Percentiles rank a stretch among this genome's conserved stretches.
phyloP scores from a whole-genome alignment of 2,113 vertebrate genomes.

The Menidia beryllina region DNA sequence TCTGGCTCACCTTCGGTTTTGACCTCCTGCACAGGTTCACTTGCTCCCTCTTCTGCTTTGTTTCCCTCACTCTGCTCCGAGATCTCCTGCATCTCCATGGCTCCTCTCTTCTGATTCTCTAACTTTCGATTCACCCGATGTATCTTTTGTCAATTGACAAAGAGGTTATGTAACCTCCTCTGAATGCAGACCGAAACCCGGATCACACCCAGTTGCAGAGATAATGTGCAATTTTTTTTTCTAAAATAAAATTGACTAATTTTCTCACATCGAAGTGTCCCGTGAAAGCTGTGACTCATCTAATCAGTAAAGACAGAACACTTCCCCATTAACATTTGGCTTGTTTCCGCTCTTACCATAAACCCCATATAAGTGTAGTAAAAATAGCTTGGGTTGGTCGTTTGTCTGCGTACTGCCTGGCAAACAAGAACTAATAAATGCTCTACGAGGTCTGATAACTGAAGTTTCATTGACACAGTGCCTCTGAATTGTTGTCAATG shows the following conservation, averaged over 20 bases:
- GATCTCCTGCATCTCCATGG: slow-evolving; percentile 67
- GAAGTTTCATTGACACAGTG: neutral
- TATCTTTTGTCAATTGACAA: neutral
- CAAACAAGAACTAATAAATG: neutral
- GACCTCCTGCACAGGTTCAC: neutral
- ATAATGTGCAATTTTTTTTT: neutral
- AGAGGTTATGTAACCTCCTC: slow-evolving; percentile 29
- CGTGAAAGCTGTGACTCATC: neutral
- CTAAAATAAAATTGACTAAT: neutral
- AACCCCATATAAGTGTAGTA: neutral
- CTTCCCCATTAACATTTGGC: slow-evolving; percentile 33
- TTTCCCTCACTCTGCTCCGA: neutral
- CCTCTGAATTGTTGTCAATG: neutral
- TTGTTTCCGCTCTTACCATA: slow-evolving; percentile 13
- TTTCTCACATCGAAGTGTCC: neutral
- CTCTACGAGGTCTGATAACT: neutral
- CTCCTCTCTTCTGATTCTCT: slow-evolving; percentile 14
- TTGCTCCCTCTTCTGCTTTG: neutral
- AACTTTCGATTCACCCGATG: slow-evolving; percentile 44
- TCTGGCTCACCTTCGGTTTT: slow-evolving; percentile 47
- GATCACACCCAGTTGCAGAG: neutral
- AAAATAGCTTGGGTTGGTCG: neutral
- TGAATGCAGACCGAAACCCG: neutral
- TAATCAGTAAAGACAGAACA: neutral
- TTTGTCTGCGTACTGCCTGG: neutral